phyloP scores from a whole-genome alignment of 2,113 vertebrate genomes.

The Prochilodus magdalenae region DNA sequence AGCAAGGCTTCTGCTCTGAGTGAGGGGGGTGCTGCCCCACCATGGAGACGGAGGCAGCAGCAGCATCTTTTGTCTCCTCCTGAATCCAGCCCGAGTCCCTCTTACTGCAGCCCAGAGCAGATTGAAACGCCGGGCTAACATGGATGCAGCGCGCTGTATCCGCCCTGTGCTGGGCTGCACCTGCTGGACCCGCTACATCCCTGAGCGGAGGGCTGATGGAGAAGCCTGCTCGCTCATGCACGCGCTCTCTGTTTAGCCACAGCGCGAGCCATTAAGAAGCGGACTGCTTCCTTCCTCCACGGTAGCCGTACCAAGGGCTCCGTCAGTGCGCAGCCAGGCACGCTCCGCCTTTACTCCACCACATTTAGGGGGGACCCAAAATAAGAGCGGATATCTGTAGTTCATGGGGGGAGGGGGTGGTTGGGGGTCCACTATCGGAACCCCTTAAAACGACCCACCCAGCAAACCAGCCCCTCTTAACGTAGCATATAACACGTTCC shows the following conservation, averaged over 20 bases:
- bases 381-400: too few relatives aligned
- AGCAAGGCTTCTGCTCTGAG: not conserved
- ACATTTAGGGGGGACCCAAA: not conserved
- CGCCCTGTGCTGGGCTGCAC: not conserved
- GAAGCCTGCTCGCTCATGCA: conserved; percentile 66
- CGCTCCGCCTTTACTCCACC: too few relatives aligned
- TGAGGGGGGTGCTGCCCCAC: conserved; percentile 39
- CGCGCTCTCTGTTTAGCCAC: conserved; percentile 42
- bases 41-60: conserved; percentile 49
- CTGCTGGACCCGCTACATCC: not conserved
- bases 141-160: not conserved
- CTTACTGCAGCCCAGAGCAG: not conserved
- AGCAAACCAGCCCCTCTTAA: not conserved
- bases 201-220: conserved; percentile 50
- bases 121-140: too few relatives aligned
- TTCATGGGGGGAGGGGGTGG: too few relatives aligned
- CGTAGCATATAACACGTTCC: not conserved
- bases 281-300: conserved; percentile 30
- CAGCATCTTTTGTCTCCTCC: conserved; percentile 75
- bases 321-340: not conserved
- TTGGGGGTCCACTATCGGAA: too few relatives aligned
- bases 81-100: conserved; percentile 16
- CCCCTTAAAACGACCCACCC: not conserved
- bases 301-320: not conserved
- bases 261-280: conserved; percentile 42